Evolutionary conservation across 35 echinoderm and acorn worm genomes (phyloP).

Genomic region (Strongylocentrotus purpuratus): DNA sequence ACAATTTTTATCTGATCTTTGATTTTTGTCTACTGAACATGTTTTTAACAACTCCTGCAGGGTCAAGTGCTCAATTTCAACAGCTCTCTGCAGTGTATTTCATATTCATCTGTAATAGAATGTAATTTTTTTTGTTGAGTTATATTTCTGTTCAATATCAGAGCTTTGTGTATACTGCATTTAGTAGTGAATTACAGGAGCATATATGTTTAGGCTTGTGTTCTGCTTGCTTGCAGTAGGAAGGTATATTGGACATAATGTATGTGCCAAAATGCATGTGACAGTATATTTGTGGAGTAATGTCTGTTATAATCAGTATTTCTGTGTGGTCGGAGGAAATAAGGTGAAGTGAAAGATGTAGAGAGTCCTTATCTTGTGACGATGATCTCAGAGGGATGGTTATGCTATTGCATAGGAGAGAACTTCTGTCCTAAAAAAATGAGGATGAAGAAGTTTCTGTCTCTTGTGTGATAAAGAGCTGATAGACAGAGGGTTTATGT

Average conservation of each 20-base stretch:
- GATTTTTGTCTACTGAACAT: too few species aligned
- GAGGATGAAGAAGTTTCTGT: background rate
- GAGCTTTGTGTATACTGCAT: background rate
- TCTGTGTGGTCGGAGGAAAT: background rate
- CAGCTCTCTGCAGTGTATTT: background rate
- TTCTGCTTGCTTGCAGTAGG: background rate
- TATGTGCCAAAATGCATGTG: background rate
- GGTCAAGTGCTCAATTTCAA: background rate
- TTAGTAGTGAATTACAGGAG: background rate
- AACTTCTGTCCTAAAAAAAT: background rate
- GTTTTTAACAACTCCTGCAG: background rate
- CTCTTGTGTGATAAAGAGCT: background rate
- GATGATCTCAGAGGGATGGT: background rate
- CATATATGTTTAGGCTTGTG: background rate
- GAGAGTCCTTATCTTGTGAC: background rate
- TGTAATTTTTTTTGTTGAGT: background rate
- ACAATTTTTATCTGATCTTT: too few species aligned
- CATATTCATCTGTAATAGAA: background rate
- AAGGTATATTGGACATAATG: background rate
- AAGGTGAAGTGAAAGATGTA: background rate
- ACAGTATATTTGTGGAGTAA: background rate
- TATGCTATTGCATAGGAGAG: background rate
- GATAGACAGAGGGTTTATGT: too few species aligned
- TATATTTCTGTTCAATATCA: background rate
- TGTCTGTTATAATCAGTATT: background rate